phyloP scores from a whole-genome alignment of 2,888 invertebrate species.

The Eupeodes latifasciatus region DNA sequence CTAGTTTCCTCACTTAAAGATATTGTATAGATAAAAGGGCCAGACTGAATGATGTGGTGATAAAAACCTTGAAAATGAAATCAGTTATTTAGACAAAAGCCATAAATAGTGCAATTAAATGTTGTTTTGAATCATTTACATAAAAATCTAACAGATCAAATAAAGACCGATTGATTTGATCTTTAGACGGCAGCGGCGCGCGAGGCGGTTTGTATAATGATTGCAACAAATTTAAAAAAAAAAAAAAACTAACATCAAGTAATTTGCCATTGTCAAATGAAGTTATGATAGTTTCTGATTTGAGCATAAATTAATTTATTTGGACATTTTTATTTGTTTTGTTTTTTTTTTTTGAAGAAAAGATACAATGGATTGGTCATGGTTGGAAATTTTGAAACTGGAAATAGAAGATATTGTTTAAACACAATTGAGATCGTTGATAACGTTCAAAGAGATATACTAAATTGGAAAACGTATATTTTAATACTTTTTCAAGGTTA shows the following conservation, averaged over 20 bases:
- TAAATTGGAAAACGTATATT: too few species aligned
- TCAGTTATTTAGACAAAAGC: not conserved
- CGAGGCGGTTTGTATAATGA: not conserved
- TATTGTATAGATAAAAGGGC: constrained; percentile 26
- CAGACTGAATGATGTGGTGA: not conserved
- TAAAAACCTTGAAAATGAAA: constrained; percentile 21
- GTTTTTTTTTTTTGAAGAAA: not conserved
- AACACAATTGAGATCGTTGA: too few species aligned
- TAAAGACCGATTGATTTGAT: constrained; percentile 47
- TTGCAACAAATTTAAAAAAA: not conserved
- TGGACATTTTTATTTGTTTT: constrained; percentile 1
- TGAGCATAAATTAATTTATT: constrained; percentile 22
- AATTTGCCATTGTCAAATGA: not conserved
- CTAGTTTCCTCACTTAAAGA: not conserved
- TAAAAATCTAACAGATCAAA: constrained; percentile 25
- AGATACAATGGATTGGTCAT: not conserved
- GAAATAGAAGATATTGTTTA: too few species aligned
- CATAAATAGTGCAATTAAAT: constrained; percentile 33
- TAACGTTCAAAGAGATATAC: too few species aligned
- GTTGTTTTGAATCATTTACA: constrained; percentile 37
- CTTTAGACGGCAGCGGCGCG: not conserved
- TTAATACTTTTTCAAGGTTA: too few species aligned
- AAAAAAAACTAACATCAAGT: not conserved
- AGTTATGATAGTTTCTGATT: constrained; percentile 9
- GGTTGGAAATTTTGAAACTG: not conserved